Evolutionary conservation across 2,113 vertebrate species (phyloP), one percentile per base, ranked within the genome.

Genomic region (Centropristis striata): DNA sequence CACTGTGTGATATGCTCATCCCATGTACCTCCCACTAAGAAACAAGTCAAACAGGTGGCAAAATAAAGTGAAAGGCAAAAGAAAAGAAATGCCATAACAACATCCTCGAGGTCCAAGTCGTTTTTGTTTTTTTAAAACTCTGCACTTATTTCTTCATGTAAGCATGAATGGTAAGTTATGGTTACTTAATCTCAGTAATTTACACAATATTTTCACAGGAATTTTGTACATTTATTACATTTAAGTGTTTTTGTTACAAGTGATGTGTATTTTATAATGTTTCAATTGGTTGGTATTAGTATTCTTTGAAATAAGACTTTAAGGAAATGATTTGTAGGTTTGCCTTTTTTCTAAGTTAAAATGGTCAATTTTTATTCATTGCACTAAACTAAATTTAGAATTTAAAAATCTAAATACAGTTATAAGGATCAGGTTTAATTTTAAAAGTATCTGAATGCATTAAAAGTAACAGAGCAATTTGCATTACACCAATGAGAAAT

Each of bases 151-250:
- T 27, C 13, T 2, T 28, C 20, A 11, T n/a, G 28, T 14, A n/a
- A 66, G 63, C 44, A 66, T 66, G 63, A n/a, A 18, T 0, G 63
- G 44, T 66, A 49, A 66, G 46, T 66, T 21, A 20, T 16, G 39
- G 13, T 25, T 6, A 7, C 42, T 65, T 47, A 47, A 47, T 65
- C 23, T 25, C 18, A 11, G 16, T 58, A 16, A 55, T 55, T 27
- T 14, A 44, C 6, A 16, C 9, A 4, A 8, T 49, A 18, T 49
- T 50, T 21, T 21, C 47, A 50, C 9, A 21, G 10, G 47, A 11
- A 32, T 50, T 50, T 14, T 1, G 15, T 44, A 44, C 4, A 44
- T 13, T 12, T 44, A 1, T 16, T 44, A 15, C 15, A 44, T 15
- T 16, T 15, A 4, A 6, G 32, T 32, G 32, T 13, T 42, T 13